Conservation (phyloP, 2,888 invertebrate species). For the Phaedon cochleariae region DNA sequence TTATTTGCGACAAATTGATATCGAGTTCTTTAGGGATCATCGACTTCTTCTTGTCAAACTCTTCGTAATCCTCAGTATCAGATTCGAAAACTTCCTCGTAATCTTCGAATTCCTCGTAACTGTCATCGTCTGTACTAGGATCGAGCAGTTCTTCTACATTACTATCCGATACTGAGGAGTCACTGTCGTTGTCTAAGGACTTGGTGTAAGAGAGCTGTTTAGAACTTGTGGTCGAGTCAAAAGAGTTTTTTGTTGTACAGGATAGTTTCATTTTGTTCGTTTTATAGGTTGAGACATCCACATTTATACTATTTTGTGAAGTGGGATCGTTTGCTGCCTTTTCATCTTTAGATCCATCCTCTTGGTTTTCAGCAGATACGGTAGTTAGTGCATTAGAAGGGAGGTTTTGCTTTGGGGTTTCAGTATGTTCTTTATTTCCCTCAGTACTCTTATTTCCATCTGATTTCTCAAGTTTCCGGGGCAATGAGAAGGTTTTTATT, state of each 20-base stretch:
- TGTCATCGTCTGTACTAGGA: constrained; percentile 53
- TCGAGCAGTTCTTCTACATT: constrained; percentile 60
- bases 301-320: not conserved
- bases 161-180: constrained; percentile 61
- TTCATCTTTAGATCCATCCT: not conserved
- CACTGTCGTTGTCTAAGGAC: constrained; percentile 60
- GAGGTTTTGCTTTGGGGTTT: not conserved
- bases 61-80: constrained; percentile 40
- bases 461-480: constrained; percentile 5
- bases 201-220: constrained; percentile 60
- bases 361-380: not conserved
- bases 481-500: constrained; percentile 39
- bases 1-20: constrained; percentile 50
- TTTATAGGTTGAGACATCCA: not conserved
- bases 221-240: constrained; percentile 58
- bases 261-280: constrained; percentile 41
- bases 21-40: constrained; percentile 47
- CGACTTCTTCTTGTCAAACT: constrained; percentile 42
- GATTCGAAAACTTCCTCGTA: constrained; percentile 65
- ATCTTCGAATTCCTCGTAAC: constrained; percentile 54
- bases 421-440: not conserved
- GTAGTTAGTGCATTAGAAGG: not conserved
- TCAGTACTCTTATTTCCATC: not conserved
- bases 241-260: constrained; percentile 53
- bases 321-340: not conserved